Evolutionary conservation across 2,797 vertebrate species (phyloP).

Genomic region (Anguilla marmorata): DNA sequence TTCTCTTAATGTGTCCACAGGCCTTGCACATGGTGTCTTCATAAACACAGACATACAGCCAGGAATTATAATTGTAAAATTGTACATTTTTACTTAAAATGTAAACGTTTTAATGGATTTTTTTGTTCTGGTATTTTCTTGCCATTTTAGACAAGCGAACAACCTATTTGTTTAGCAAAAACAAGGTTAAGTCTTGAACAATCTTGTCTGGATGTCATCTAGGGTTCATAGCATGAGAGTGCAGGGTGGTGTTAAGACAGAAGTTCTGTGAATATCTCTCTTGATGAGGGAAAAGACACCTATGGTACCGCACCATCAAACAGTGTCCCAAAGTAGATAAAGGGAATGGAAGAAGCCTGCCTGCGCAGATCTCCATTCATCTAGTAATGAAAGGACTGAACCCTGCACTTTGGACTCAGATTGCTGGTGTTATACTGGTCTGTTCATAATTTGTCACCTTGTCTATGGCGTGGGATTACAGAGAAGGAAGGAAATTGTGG

Average conservation of each 20-base stretch:
- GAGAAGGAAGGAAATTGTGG: neutral
- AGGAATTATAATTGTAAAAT: no score
- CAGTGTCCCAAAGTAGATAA: neutral
- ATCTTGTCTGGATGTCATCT: neutral
- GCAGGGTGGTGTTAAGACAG: neutral
- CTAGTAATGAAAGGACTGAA: conserved; percentile 18
- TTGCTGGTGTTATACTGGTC: neutral
- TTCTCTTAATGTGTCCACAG: neutral
- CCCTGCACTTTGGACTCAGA: neutral
- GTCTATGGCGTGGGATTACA: neutral
- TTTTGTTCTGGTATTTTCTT: neutral
- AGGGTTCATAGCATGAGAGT: neutral
- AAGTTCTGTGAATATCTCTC: neutral
- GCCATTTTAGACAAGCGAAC: neutral
- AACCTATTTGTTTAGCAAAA: neutral
- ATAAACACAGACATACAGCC: neutral
- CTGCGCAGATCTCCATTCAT: neutral
- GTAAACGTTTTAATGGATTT: neutral
- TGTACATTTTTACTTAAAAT: no score
- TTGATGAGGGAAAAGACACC: neutral
- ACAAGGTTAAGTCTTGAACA: neutral
- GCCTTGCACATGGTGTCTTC: neutral
- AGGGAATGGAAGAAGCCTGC: neutral
- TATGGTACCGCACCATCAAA: neutral
- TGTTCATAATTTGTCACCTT: neutral